phyloP scores from a whole-genome alignment of 2,888 invertebrate species.

The Hylaea fasciaria region DNA sequence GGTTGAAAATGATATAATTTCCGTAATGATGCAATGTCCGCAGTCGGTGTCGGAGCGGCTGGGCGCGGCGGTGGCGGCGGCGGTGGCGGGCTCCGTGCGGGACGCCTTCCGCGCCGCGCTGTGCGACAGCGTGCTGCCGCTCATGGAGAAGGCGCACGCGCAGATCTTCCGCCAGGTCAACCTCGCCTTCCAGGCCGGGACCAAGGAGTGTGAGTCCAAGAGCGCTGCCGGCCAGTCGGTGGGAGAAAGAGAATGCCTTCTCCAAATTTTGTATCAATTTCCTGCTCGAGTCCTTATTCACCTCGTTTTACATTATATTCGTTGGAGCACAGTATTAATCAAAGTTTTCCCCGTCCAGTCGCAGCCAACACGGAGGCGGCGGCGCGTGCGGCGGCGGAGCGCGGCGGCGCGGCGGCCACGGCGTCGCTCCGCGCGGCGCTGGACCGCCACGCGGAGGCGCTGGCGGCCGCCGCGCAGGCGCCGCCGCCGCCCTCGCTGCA shows the following conservation, averaged over 20 bases:
- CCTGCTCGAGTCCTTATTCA: no score
- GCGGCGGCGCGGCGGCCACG: constrained; percentile 62
- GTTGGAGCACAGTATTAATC: no score
- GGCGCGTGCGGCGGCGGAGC: constrained; percentile 72
- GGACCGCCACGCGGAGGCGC: constrained; percentile 63
- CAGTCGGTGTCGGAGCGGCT: constrained; percentile 91
- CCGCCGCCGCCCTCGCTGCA: constrained; percentile 42
- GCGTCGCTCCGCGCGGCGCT: constrained; percentile 64
- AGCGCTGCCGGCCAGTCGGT: no score
- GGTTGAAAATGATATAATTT: no score
- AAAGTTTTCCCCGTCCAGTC: constrained; percentile 51
- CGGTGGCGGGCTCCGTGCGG: constrained; percentile 90
- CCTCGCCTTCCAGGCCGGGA: constrained; percentile 93
- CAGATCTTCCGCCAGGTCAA: constrained; percentile 96
- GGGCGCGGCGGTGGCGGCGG: constrained; percentile 87
- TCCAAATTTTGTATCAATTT: no score
- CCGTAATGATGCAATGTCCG: constrained; percentile 17
- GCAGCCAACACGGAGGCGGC: constrained; percentile 70
- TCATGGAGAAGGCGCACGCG: constrained; percentile 94
- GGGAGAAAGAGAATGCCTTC: no score
- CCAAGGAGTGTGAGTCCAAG: constrained; percentile 91
- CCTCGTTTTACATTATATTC: no score
- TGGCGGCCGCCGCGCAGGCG: constrained; percentile 41
- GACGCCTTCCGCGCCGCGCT: constrained; percentile 92
- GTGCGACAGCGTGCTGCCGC: constrained; percentile 90